Conservation (phyloP, 2,113 vertebrate genomes). For the Macrotis lagotis region DNA sequence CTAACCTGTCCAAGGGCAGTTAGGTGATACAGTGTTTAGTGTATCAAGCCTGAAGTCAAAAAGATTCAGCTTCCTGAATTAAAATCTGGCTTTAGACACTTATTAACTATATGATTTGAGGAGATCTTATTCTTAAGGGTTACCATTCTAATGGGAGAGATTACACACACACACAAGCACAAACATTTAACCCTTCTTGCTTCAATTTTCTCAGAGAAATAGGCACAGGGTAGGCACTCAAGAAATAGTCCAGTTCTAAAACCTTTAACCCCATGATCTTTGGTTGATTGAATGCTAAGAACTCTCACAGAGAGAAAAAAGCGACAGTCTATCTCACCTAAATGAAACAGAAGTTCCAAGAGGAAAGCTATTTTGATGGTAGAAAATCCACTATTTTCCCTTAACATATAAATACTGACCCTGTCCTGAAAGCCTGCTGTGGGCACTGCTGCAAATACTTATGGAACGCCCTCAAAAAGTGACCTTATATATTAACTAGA, state of each 20-base stretch:
- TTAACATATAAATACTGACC: neutral
- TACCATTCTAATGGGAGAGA: too few relatives aligned
- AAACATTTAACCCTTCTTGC: neutral
- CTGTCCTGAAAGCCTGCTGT: neutral
- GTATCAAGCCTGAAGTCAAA: neutral
- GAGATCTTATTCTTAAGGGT: too few relatives aligned
- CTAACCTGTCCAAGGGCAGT: neutral
- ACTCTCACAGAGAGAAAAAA: neutral
- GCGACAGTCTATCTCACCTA: neutral
- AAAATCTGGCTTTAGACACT: neutral
- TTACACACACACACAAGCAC: too few relatives aligned
- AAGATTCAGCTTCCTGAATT: neutral
- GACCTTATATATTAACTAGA: neutral
- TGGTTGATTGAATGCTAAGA: neutral
- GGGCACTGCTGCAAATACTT: neutral
- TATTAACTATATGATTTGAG: neutral
- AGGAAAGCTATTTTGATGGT: neutral
- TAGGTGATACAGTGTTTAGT: neutral
- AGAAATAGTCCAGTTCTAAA: neutral
- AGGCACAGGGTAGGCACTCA: neutral
- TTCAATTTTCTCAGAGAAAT: neutral
- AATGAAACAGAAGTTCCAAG: neutral
- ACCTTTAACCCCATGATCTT: neutral
- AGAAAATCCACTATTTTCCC: neutral
- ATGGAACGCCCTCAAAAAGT: neutral